phyloP scores from a whole-genome alignment of 2,888 invertebrate genomes.

The Brenthis ino region DNA sequence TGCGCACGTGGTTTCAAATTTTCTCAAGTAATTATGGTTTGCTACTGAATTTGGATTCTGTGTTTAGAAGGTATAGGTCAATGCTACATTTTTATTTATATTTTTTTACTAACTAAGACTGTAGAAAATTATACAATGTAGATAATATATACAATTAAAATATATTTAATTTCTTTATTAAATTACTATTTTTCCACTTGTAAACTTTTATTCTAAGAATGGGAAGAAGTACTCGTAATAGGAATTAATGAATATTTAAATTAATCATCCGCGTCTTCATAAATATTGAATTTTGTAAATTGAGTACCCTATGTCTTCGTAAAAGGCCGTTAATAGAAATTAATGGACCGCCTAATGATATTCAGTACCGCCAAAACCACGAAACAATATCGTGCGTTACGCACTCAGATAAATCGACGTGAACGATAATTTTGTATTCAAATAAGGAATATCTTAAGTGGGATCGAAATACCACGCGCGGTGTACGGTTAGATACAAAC shows the following conservation, averaged over 20 bases:
- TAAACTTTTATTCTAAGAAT: too few species aligned
- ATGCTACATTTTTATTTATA: slow-evolving; percentile 21
- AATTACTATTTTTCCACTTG: too few species aligned
- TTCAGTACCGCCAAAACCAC: slow-evolving; percentile 46
- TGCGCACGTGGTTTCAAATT: slow-evolving; percentile 29
- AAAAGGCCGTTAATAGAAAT: slow-evolving; percentile 46
- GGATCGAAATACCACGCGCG: slow-evolving; percentile 53
- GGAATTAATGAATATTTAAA: background rate
- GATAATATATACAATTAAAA: too few species aligned
- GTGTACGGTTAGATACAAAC: slow-evolving; percentile 50
- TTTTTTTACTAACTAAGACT: background rate
- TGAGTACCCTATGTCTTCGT: slow-evolving; percentile 1
- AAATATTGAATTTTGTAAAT: background rate
- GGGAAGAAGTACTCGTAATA: too few species aligned
- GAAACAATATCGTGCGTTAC: slow-evolving; percentile 52
- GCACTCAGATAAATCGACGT: slow-evolving; percentile 47
- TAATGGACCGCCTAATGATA: slow-evolving; percentile 54
- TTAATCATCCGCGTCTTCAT: background rate
- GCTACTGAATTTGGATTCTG: slow-evolving; percentile 25
- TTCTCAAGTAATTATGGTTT: slow-evolving; percentile 44
- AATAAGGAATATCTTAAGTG: slow-evolving; percentile 74
- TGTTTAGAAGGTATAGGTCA: slow-evolving; percentile 28
- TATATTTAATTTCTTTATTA: too few species aligned
- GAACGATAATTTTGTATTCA: slow-evolving; percentile 71
- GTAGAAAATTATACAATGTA: too few species aligned